These are phyloP conservation scores for Elysia crispata DNA, from an alignment of 2,888 invertebrate genomes.

Conservation along the genomic window DNA sequence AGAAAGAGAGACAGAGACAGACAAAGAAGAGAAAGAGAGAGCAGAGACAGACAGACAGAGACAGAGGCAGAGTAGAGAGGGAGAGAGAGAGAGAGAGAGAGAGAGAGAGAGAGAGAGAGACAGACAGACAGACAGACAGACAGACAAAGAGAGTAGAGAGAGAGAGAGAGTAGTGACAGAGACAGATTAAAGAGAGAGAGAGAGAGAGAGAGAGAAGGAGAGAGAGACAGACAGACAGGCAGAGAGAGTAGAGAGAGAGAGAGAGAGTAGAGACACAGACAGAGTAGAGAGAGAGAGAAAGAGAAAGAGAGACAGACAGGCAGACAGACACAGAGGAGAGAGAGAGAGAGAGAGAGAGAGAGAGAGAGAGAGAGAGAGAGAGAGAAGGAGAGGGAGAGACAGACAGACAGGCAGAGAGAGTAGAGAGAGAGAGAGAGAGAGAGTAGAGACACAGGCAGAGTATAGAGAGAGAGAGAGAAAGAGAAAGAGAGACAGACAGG, in stretches of 20 bases:
- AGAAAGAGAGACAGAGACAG: too few relatives aligned
- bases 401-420: too few relatives aligned
- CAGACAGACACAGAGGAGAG: too few relatives aligned
- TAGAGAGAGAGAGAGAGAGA: constrained; percentile 34
- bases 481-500: constrained; percentile 6
- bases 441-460: constrained; percentile 28
- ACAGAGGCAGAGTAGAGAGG: constrained; percentile 19
- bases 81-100: constrained; percentile 28
- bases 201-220: not conserved
- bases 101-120: constrained; percentile 15
- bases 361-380: not conserved
- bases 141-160: not conserved
- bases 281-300: too few relatives aligned
- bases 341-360: not conserved
- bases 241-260: constrained; percentile 3
- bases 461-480: constrained; percentile 28
- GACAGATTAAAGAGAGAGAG: not conserved
- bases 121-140: constrained; percentile 2
- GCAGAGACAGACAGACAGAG: constrained; percentile 16
- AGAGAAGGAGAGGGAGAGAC: too few relatives aligned
- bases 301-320: too few relatives aligned
- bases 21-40: too few relatives aligned
- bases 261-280: too few relatives aligned
- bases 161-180: not conserved
- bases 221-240: not conserved